Base-by-base conservation (phyloP, 2,888 invertebrate species). In the Rotaria magnacalcarata region DNA sequence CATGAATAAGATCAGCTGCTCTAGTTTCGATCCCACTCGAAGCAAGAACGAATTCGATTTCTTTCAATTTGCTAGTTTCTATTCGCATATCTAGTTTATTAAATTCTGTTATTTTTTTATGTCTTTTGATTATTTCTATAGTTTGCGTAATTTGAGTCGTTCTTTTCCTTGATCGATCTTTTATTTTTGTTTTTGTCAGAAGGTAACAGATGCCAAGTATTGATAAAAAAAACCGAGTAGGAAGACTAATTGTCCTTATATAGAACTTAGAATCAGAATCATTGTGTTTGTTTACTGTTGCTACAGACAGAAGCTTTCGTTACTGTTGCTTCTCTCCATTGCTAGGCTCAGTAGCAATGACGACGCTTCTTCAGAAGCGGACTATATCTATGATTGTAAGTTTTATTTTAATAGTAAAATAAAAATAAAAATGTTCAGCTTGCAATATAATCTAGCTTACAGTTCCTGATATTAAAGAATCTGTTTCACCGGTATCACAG, bases 311-410 rank as follows among this genome's bases (percentile, higher is more conserved):
- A 3, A 67, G 34, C 34, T 67, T 27, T 34, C 5, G 8, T 56
- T 56, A 0, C 10, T 56, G 24, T 56, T 56, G 24, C 27, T 67
- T 67, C 19, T 27, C 67, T 54, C 54, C 19, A 54, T 54, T 21
- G 2, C 2, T 54, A 54, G 19, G 16, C 5, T 67, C 34, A 67
- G 67, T 67, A 67, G 14, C 67, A 67, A 67, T 67, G 34, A 14
- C 67, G 11, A 19, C 19, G 16, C 67, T 67, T 19, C 34, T 67
- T 19, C 6, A 34, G 4, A 67, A 34, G 34, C 67, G 67, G 16
- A 67, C 34, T 11, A 67, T 67, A 67, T 67, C 67, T 19, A 67
- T 67, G 67, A 67, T 67, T 34, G 67, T 67, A 67, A 67, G 67
- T 67, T 27, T 27, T n/a, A 60, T n/a, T 27, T 27, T 7, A 10